phyloP scores from a whole-genome alignment of 2,113 vertebrate genomes.

The Trichechus manatus region DNA sequence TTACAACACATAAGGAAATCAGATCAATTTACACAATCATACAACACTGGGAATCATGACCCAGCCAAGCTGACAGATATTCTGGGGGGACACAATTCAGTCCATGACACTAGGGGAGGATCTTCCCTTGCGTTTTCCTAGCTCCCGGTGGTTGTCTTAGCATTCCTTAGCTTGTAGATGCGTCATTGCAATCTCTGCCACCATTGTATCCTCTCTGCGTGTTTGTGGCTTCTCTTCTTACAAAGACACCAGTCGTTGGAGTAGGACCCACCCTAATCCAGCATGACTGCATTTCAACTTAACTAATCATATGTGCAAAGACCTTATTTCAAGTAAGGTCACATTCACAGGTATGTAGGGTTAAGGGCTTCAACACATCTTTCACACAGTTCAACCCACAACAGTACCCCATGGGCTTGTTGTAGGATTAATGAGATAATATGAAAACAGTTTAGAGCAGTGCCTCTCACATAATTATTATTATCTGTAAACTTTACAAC shows the following conservation, averaged over 20 bases:
- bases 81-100: too few species aligned
- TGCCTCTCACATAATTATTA: neutral
- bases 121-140: neutral
- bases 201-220: neutral
- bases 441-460: neutral
- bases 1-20: too few species aligned
- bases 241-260: neutral
- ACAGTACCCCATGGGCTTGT: neutral
- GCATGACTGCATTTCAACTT: neutral
- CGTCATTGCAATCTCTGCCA: neutral
- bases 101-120: too few species aligned
- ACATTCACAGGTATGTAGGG: neutral
- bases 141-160: neutral
- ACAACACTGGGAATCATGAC: too few species aligned
- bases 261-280: neutral
- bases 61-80: too few species aligned
- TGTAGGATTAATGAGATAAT: neutral
- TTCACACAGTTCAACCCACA: neutral
- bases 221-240: neutral
- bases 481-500: neutral
- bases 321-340: neutral
- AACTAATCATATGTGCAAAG: neutral
- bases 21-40: too few species aligned
- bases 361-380: neutral
- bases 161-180: neutral